These are phyloP conservation scores for Clarias macrocephalus DNA, from an alignment of 2,113 vertebrate genomes.

Conservation along the genomic window DNA sequence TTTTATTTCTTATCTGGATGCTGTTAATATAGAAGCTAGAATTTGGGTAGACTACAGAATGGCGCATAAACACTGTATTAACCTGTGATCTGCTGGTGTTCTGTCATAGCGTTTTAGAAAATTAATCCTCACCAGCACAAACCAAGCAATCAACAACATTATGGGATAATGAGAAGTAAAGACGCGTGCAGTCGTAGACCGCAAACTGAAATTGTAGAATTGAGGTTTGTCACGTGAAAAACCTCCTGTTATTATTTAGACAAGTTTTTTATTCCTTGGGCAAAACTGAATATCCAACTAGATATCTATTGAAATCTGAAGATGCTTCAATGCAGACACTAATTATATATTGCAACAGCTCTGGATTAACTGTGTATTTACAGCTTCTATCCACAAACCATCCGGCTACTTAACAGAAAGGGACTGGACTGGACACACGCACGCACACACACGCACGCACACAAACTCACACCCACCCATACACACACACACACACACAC, in stretches of 20 bases:
- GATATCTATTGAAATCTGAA: neutral
- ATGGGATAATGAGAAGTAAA: neutral
- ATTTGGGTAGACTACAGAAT: neutral
- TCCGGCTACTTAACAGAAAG: too few relatives aligned
- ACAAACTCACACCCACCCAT: too few relatives aligned
- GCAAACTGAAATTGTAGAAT: neutral
- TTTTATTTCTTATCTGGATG: neutral
- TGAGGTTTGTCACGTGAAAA: neutral
- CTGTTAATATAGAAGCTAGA: neutral
- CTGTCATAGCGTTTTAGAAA: neutral
- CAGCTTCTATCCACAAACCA: too few relatives aligned
- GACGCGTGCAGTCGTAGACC: neutral
- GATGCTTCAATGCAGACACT: neutral
- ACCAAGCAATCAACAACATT: neutral
- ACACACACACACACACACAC: too few relatives aligned
- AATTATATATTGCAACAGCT: neutral
- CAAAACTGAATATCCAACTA: too few relatives aligned
- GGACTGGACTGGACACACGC: too few relatives aligned
- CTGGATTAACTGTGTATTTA: neutral
- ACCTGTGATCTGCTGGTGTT: neutral
- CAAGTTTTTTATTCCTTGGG: too few relatives aligned
- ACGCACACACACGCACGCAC: too few relatives aligned
- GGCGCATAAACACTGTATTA: neutral
- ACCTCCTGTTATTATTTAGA: too few relatives aligned
- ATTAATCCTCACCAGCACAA: neutral